Base-by-base conservation (phyloP, 2,797 vertebrate genomes). In the Tolypeutes matacus region DNA sequence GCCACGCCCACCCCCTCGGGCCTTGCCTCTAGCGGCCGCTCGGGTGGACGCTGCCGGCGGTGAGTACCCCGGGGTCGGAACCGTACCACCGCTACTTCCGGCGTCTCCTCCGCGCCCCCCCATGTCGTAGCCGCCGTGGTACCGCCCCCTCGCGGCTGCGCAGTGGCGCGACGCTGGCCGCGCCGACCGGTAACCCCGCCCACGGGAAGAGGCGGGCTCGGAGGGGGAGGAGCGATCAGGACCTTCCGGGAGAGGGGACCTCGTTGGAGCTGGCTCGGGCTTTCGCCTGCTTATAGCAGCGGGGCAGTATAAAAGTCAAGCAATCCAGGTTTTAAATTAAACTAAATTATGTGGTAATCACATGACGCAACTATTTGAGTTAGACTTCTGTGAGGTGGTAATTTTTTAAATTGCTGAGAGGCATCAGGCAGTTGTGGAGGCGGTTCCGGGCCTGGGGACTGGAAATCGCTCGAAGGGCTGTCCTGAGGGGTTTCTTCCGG, bases 51-150 rank as follows among this genome's bases (percentile, higher is more conserved):
- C 92, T 0, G 97, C 95, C 31, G 94, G 95, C 72, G 42, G 39
- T 1, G 73, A 97, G 91, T 20, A 64, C 88, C 97, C 97, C 97
- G 94, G 94, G 0, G 92, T 60, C 58, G 86, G 72, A 90, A 56
- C 96, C 76, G 97, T 72, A 58, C 96, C 96, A 18, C 96, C 12
- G 69, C 97, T 7, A 97, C 97, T 97, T 97, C 97, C 97, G 97
- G 97, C 97, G 96, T 95, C 95, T 11, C 88, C 95, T 92, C 93
- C 94, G 96, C 97, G 96, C 97, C 97, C 95, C 97, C 95, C 95
- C 96, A 96, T 96, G 86, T 96, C 96, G 91, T 90, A 36, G 94
- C 34, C 81, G 89, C 91, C 56, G 89, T 88, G 92, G 95, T 46
- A 31, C 95, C 94, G 95, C 96, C 94, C 92, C 15, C 92, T 27